Evolutionary conservation across 2,113 vertebrate species (phyloP).

Genomic region (Thinocorus orbignyianus): DNA sequence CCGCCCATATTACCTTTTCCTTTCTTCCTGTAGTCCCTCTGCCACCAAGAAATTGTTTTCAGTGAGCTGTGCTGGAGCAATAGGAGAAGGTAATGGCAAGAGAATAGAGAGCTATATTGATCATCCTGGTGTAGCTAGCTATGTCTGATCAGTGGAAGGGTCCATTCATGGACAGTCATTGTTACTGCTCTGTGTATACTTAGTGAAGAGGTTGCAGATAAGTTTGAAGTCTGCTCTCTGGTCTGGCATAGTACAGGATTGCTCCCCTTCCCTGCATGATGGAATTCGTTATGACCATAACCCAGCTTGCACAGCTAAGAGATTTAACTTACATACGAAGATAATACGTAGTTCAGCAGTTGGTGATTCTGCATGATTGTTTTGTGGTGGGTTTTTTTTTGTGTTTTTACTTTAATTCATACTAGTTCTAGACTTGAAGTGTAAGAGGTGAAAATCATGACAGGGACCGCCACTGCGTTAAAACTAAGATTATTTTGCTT

Average conservation of each 20-base stretch:
- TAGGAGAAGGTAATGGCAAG: neutral
- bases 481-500: neutral
- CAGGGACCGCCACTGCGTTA: neutral
- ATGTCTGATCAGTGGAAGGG: neutral
- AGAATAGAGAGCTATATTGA: neutral
- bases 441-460: neutral
- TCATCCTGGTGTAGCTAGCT: neutral
- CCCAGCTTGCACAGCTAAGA: neutral
- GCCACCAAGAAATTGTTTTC: neutral
- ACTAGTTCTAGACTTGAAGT: neutral
- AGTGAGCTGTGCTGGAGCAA: neutral
- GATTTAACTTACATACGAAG: neutral
- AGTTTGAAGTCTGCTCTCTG: conserved; percentile 18
- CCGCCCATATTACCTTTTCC: neutral
- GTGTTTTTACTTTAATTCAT: neutral
- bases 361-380: neutral
- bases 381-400: neutral
- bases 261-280: no score
- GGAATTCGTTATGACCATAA: neutral
- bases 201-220: neutral
- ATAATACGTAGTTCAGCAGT: neutral
- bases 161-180: neutral
- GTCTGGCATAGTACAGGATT: neutral
- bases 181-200: neutral
- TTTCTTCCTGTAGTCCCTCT: neutral